Base-by-base conservation (phyloP, 2,797 vertebrate species). In the Helostoma temminkii region DNA sequence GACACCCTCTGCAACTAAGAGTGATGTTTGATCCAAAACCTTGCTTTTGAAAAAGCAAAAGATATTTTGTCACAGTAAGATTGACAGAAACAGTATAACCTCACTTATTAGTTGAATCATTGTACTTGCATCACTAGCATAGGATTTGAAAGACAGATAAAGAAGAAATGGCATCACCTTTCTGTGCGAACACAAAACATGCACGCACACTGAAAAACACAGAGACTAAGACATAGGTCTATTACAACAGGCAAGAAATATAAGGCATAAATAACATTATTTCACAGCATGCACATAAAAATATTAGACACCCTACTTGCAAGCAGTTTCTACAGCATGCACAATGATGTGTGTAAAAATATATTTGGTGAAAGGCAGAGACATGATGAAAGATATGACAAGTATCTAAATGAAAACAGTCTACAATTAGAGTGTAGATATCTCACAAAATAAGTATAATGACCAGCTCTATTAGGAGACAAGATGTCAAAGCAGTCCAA, bases 101-200 rank as follows among this genome's bases (percentile, higher is more conserved):
- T 64, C 71, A 76, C 58, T 76, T 81, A 46, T 80, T 63, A 75
- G 61, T 58, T 37, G 52, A 76, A 71, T 76, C 66, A 74, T 65
- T 74, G 37, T 19, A 47, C 64, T 69, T 78, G 67, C 59, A 84
- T 68, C 67, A 64, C 58, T 32, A 59, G 46, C 67, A 74, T 50
- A 49, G 56, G 66, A 71, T 81, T 80, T 73, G n/a, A 75, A 64
- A 66, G 46, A 74, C 74, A 76, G 19, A 46, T 48, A 26, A 25
- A 65, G 66, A 9, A 25, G 22, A 60, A 58, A 18, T n/a, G 19
- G 34, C 46, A 72, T 69, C 41, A 61, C 46, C 36, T 66, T 74
- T 59, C 55, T 32, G 67, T 47, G 11, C 64, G 16, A 45, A 65
- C 25, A 61, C 25, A 55, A 63, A 43, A 43, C 28, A 61, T 61